Evolutionary conservation across 2,888 invertebrate genomes (phyloP).

Genomic region (Cantharis rustica): DNA sequence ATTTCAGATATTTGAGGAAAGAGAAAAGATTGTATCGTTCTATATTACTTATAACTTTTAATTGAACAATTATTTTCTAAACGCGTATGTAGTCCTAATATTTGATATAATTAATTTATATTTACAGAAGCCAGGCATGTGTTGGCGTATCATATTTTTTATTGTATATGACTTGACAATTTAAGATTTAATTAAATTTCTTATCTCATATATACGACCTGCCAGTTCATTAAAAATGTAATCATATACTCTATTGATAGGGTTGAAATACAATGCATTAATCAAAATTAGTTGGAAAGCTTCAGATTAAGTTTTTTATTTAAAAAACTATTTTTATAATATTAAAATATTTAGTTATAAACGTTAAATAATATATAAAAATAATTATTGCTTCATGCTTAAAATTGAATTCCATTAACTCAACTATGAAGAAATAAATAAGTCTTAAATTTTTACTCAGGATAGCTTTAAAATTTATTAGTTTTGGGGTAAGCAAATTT

Average conservation of each 20-base stretch:
- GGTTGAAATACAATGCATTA: background rate
- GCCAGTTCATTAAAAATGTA: background rate
- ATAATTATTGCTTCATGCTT: background rate
- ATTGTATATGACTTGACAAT: background rate
- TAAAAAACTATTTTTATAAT: background rate
- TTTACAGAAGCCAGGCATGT: background rate
- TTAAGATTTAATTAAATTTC: background rate
- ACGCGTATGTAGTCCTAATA: background rate
- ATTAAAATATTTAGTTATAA: background rate
- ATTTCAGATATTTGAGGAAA: background rate
- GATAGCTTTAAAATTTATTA: background rate
- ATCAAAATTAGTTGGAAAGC: background rate
- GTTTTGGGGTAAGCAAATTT: background rate
- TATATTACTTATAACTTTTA: background rate
- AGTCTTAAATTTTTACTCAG: background rate
- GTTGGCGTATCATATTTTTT: background rate
- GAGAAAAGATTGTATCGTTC: background rate
- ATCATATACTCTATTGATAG: background rate
- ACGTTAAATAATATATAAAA: background rate
- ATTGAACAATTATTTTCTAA: background rate
- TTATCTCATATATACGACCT: background rate
- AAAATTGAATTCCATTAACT: background rate
- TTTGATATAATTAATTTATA: background rate
- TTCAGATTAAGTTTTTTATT: background rate
- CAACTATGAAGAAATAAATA: background rate